A percentile compares a stretch with the other conserved stretches of the same genome.
phyloP scores from a whole-genome alignment of 2,888 invertebrate genomes.

The Phytoseiulus persimilis region DNA sequence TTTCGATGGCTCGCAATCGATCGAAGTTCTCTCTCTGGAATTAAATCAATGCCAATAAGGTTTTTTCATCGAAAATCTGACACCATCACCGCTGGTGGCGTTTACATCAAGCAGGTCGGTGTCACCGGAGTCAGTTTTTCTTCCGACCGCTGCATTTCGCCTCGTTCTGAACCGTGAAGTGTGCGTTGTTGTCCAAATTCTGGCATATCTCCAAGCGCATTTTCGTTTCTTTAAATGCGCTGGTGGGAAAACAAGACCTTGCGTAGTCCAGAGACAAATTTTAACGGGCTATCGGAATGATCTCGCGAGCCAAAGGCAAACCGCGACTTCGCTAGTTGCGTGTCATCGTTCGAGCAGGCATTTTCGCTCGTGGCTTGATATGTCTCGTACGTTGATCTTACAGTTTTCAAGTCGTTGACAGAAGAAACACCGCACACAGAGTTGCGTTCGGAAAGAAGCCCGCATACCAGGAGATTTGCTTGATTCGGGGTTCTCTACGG shows the following conservation, averaged over 20 bases:
- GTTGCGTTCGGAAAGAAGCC: too few species aligned
- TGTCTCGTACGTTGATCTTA: neutral
- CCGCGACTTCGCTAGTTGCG: neutral
- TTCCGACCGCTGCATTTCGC: neutral
- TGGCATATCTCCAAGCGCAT: neutral
- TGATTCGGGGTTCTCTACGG: too few species aligned
- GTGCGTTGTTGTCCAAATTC: neutral
- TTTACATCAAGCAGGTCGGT: neutral
- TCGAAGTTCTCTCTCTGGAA: neutral
- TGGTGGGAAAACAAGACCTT: neutral
- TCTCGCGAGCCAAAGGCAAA: neutral
- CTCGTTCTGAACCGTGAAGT: neutral
- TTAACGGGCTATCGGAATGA: neutral
- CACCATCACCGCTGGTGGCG: neutral
- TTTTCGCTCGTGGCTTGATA: neutral
- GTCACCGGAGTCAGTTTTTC: neutral
- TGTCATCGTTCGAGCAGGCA: neutral
- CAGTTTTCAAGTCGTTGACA: too few species aligned
- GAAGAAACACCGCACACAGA: too few species aligned
- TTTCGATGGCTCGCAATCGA: neutral
- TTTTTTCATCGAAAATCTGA: neutral
- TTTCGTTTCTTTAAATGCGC: neutral
- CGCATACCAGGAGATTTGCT: too few species aligned
- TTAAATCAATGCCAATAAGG: neutral
- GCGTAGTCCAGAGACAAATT: neutral